Evolutionary conservation across 2,797 vertebrate genomes (phyloP).

Genomic region (Netta rufina): DNA sequence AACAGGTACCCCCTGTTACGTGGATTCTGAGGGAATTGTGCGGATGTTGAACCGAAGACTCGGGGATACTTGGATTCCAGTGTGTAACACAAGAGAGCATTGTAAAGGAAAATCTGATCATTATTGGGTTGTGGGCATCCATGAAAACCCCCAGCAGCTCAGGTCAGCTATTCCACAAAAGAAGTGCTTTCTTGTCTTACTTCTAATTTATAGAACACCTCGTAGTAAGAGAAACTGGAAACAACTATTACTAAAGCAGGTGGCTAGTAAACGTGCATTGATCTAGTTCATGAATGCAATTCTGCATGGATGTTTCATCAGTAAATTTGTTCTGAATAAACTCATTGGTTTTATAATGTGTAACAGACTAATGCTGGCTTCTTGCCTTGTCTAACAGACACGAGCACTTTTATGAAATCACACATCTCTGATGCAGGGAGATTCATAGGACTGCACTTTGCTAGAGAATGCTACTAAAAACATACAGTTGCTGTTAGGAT

Average conservation of each 20-base stretch:
- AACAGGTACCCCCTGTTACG: conserved; percentile 89
- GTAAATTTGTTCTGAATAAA: neutral
- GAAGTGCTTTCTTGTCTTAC: neutral
- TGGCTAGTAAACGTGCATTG: neutral
- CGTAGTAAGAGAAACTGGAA: neutral
- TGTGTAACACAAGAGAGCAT: conserved; percentile 90
- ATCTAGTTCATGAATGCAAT: neutral
- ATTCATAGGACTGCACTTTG: neutral
- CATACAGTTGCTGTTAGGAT: neutral
- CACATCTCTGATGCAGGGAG: neutral
- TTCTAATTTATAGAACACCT: neutral
- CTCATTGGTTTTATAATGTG: neutral
- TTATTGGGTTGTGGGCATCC: conserved; percentile 94
- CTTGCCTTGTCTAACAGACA: neutral
- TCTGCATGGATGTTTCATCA: neutral
- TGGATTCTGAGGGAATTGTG: conserved; percentile 90
- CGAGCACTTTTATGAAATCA: neutral
- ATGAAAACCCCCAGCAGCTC: conserved; percentile 94
- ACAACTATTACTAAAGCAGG: neutral
- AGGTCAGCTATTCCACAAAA: conserved; percentile 78
- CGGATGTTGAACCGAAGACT: conserved; percentile 90
- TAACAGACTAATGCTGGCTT: neutral
- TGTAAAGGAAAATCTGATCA: conserved; percentile 95
- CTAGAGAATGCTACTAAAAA: neutral
- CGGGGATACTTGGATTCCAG: conserved; percentile 90